A percentile compares a stretch with the other conserved stretches of the same genome.
Conservation (phyloP, 2,113 vertebrate genomes). For the Rattus rattus region DNA sequence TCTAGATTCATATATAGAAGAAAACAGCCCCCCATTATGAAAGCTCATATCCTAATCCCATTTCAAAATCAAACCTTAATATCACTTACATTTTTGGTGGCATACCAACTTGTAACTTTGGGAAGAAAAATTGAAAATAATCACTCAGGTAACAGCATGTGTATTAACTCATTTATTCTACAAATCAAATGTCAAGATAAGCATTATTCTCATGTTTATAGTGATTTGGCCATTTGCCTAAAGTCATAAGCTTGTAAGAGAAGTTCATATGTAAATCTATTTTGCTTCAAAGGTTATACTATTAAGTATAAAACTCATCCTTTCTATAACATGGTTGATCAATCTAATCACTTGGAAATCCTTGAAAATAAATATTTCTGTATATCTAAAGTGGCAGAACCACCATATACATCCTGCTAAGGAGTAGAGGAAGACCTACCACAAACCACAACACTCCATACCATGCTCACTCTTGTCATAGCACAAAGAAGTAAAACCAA, state of each 20-base stretch:
- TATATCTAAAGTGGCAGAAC: background rate
- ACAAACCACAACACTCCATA: background rate
- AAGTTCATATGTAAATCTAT: background rate
- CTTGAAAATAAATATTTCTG: background rate
- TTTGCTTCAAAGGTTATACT: background rate
- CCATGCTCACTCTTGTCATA: background rate
- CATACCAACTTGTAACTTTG: background rate
- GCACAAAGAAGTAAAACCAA: background rate
- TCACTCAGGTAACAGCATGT: background rate
- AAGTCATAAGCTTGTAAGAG: background rate
- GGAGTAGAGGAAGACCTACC: background rate
- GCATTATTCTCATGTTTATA: background rate
- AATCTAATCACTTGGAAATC: background rate
- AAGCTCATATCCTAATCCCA: background rate
- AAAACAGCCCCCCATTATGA: background rate
- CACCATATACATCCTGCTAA: background rate
- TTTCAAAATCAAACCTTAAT: background rate
- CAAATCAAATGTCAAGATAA: background rate
- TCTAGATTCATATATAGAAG: background rate
- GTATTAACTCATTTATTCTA: background rate
- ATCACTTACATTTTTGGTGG: background rate
- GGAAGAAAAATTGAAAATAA: background rate
- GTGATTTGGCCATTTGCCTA: background rate
- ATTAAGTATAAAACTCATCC: background rate
- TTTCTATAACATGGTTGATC: background rate